These are phyloP conservation scores for Temnothorax longispinosus DNA, from an alignment of 1,140 invertebrate species.

Conservation along the genomic window DNA sequence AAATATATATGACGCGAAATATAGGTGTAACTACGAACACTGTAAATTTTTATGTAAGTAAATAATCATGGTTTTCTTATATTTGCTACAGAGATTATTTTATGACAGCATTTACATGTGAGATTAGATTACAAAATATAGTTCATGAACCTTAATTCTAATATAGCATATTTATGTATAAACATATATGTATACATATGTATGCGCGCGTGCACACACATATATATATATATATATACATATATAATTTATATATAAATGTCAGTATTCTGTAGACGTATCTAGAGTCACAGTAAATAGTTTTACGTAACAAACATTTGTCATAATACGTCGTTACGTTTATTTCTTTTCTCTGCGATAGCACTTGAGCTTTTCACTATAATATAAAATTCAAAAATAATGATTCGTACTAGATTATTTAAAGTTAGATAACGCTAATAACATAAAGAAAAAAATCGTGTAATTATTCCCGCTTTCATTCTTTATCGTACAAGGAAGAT, in stretches of 20 bases:
- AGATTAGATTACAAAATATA: slow-evolving; percentile 53
- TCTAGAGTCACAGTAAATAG: slow-evolving; percentile 24
- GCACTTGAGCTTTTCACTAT: background rate
- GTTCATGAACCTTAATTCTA: slow-evolving; percentile 11
- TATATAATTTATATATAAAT: background rate
- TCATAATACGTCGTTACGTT: slow-evolving; percentile 15
- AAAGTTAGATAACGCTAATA: slow-evolving; percentile 4
- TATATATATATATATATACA: no score
- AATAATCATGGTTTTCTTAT: slow-evolving; percentile 9
- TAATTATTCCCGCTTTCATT: slow-evolving; percentile 32
- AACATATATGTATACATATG: background rate
- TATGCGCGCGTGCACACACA: background rate
- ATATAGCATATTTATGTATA: slow-evolving; percentile 4
- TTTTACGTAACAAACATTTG: slow-evolving; percentile 37
- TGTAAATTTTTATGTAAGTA: background rate
- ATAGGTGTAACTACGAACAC: background rate
- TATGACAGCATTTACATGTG: slow-evolving; percentile 41
- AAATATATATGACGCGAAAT: background rate
- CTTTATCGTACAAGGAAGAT: slow-evolving; percentile 50
- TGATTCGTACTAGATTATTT: background rate
- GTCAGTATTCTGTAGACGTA: background rate
- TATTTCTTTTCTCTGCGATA: slow-evolving; percentile 9
- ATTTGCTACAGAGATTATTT: slow-evolving; percentile 35
- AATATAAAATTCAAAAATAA: slow-evolving; percentile 41
- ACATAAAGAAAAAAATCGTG: background rate